Evolutionary conservation across 2,888 invertebrate species (phyloP), one percentile per base, ranked within the genome.

Genomic region (Seira musarum): DNA sequence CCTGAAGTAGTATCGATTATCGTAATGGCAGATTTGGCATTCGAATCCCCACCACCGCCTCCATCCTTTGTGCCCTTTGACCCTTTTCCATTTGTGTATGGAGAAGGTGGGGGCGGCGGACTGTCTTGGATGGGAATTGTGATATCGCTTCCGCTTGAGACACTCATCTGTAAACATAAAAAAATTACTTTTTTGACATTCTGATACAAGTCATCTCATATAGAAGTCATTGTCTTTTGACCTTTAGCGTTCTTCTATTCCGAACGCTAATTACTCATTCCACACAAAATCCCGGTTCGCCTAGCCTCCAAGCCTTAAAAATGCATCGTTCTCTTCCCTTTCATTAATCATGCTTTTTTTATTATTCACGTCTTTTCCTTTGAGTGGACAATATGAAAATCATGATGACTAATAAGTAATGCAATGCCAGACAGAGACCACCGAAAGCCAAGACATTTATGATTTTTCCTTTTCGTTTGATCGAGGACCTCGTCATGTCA

Each of bases 121-220:
- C 84, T 84, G 66, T 86, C 86, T 71, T 85, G 84, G n/a, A 86
- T 84, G 1, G 85, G 84, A 57, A 86, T 84, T 67, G 86, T 86
- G n/a, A 86, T 83, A 77, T 86, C 86, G 60, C 86, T 86, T 63
- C 85, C 84, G 78, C 86, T 86, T 65, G 86, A 86, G 30, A 85
- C 84, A 61, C 84, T 85, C 86, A 86, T 86, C 84, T 85, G 61
- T 1, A 77, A 67, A 65, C 13, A 81, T 63, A 70, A 70, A 35
- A 74, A 74, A 74, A 66, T 21, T 40, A 40, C n/a, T 49, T n/a
- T 17, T 68, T 35, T 67, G 40, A 40, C 40, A 40, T 40, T 13
- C n/a, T n/a, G n/a, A n/a, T n/a, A n/a, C n/a, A n/a, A n/a, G n/a
- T 40, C 40, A 40, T 40, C 40, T 8, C 40, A 40, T 40, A 13